phyloP scores from a whole-genome alignment of 2,888 invertebrate genomes.

The Acanthopleura granulata region DNA sequence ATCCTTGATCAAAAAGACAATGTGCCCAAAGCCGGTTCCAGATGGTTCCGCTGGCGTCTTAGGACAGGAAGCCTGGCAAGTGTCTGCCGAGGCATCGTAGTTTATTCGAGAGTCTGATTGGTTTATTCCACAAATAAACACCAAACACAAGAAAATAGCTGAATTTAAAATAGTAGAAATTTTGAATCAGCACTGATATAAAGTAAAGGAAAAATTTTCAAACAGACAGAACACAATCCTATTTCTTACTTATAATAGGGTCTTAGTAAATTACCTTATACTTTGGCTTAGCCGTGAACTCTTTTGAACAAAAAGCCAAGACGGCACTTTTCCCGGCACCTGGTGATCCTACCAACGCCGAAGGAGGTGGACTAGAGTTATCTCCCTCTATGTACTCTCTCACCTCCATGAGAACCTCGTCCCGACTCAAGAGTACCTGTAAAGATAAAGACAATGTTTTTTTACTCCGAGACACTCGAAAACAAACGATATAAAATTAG shows the following conservation, averaged over 20 bases:
- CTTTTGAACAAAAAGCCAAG: conserved; percentile 35
- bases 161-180: too few relatives aligned
- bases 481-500: background rate
- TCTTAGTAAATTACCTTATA: conserved; percentile 30
- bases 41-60: too few relatives aligned
- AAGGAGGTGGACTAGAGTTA: conserved; percentile 20
- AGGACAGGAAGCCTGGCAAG: too few relatives aligned
- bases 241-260: background rate
- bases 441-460: background rate
- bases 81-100: too few relatives aligned
- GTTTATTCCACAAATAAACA: too few relatives aligned
- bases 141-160: too few relatives aligned
- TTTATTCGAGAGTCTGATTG: too few relatives aligned
- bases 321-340: conserved; percentile 48
- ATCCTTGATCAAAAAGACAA: too few relatives aligned
- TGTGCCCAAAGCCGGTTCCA: too few relatives aligned
- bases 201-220: background rate
- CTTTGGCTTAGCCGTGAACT: conserved; percentile 25
- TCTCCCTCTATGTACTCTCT: conserved; percentile 29
- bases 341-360: conserved; percentile 40
- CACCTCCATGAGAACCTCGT: conserved; percentile 29
- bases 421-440: conserved; percentile 44
- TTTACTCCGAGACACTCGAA: background rate
- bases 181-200: too few relatives aligned
- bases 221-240: background rate